Conservation (phyloP, 1,140 invertebrate species). For the Cyphomyrmex costatus region DNA sequence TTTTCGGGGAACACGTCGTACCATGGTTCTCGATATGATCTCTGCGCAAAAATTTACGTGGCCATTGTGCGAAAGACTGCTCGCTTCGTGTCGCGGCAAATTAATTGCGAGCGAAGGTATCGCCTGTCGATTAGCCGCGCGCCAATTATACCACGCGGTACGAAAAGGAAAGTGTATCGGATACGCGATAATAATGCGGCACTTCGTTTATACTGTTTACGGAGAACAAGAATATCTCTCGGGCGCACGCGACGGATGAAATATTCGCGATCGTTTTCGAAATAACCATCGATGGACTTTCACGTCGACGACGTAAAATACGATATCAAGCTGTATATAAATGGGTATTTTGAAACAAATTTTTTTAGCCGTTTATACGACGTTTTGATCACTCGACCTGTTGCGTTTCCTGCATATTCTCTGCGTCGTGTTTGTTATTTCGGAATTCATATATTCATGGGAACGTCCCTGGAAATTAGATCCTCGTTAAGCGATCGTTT, state of each 20-base stretch:
- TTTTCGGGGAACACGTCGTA: conserved; percentile 10
- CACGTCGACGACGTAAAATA: not conserved
- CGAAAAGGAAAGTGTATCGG: conserved; percentile 39
- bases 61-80: not conserved
- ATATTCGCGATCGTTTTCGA: conserved; percentile 14
- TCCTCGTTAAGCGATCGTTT: conserved; percentile 69
- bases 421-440: conserved; percentile 9
- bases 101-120: conserved; percentile 18
- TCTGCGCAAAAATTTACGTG: conserved; percentile 41
- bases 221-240: not conserved
- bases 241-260: not conserved
- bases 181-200: not conserved
- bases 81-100: not conserved
- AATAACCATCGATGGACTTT: not conserved
- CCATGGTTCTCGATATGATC: conserved; percentile 24
- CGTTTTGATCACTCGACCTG: conserved; percentile 6
- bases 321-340: too few species aligned
- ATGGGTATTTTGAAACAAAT: not conserved
- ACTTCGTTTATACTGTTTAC: not conserved
- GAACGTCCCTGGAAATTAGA: conserved; percentile 60
- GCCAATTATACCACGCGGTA: not conserved
- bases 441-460: conserved; percentile 13
- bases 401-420: not conserved
- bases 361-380: not conserved
- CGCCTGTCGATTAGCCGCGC: conserved; percentile 26